Evolutionary conservation across 1,140 invertebrate species (phyloP).

Genomic region (Anthonomus grandis): DNA sequence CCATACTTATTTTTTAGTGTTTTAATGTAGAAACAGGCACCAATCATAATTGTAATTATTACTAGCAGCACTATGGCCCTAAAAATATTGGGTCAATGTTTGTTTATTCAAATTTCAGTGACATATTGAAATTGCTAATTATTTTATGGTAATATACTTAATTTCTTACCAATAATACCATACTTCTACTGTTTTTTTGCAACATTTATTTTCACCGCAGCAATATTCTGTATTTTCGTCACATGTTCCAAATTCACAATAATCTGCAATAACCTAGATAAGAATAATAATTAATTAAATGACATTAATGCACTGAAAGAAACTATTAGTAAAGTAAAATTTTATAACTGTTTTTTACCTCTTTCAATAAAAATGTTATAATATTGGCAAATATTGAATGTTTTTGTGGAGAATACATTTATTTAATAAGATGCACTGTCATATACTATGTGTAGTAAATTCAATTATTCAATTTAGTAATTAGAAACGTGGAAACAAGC

Average conservation of each 20-base stretch:
- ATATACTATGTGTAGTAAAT: too few species aligned
- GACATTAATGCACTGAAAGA: too few species aligned
- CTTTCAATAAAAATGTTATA: too few species aligned
- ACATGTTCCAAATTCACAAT: slow-evolving; percentile 25
- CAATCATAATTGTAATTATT: slow-evolving; percentile 11
- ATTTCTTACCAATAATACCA: slow-evolving; percentile 27
- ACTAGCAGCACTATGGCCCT: slow-evolving; percentile 22
- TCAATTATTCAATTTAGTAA: too few species aligned
- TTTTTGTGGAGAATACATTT: too few species aligned
- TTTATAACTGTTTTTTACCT: too few species aligned
- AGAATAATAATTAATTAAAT: too few species aligned
- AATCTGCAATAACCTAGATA: slow-evolving; percentile 16
- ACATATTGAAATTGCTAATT: not conserved
- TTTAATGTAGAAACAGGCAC: slow-evolving; percentile 17
- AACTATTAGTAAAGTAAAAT: too few species aligned
- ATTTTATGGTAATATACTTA: not conserved
- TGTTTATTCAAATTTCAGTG: not conserved
- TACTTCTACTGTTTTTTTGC: slow-evolving; percentile 22
- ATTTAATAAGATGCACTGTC: too few species aligned
- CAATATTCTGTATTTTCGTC: slow-evolving; percentile 22
- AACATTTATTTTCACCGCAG: slow-evolving; percentile 26
- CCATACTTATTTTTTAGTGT: slow-evolving; percentile 16
- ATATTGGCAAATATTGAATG: too few species aligned
- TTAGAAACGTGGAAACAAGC: too few species aligned
- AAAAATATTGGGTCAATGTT: slow-evolving; percentile 1